phyloP scores from a whole-genome alignment of 1,140 invertebrate species.

The Schmidtea mediterranea region DNA sequence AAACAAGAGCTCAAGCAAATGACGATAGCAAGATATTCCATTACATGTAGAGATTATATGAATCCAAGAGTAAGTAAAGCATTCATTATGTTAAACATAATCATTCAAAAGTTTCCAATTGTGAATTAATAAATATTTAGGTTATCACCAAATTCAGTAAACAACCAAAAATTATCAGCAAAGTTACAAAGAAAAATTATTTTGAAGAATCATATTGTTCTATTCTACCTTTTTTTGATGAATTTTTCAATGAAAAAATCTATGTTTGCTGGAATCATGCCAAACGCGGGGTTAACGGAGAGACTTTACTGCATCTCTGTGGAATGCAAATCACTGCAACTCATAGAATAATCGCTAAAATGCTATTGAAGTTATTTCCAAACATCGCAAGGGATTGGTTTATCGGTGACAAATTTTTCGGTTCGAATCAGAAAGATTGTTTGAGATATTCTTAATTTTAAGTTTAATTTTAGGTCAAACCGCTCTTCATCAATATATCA shows the following conservation, averaged over 20 bases:
- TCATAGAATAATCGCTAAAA: slow-evolving; percentile 48
- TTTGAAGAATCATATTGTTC: slow-evolving; percentile 15
- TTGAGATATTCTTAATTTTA: not conserved
- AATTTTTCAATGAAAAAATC: slow-evolving; percentile 33
- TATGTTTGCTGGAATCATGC: slow-evolving; percentile 85
- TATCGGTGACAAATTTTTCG: slow-evolving; percentile 82
- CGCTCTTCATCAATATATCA: slow-evolving; percentile 73
- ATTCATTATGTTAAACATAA: slow-evolving; percentile 10
- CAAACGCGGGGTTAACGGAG: slow-evolving; percentile 67
- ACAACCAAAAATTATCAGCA: slow-evolving; percentile 10
- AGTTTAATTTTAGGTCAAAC: slow-evolving; percentile 39
- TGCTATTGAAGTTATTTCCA: slow-evolving; percentile 63
- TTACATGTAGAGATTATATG: not conserved
- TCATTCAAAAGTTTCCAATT: slow-evolving; percentile 14
- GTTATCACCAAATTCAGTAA: slow-evolving; percentile 12
- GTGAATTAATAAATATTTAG: too few relatives aligned
- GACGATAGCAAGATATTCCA: not conserved
- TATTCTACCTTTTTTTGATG: slow-evolving; percentile 21
- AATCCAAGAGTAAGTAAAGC: not conserved
- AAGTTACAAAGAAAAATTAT: slow-evolving; percentile 10
- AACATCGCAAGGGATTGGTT: slow-evolving; percentile 68
- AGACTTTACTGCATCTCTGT: slow-evolving; percentile 67
- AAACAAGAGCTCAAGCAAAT: not conserved
- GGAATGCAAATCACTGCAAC: slow-evolving; percentile 71
- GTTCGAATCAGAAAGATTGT: slow-evolving; percentile 27